Percentiles rank a stretch among this genome's conserved stretches.
Evolutionary conservation across 2,113 vertebrate species (phyloP).

Genomic region (Eulemur macaco): DNA sequence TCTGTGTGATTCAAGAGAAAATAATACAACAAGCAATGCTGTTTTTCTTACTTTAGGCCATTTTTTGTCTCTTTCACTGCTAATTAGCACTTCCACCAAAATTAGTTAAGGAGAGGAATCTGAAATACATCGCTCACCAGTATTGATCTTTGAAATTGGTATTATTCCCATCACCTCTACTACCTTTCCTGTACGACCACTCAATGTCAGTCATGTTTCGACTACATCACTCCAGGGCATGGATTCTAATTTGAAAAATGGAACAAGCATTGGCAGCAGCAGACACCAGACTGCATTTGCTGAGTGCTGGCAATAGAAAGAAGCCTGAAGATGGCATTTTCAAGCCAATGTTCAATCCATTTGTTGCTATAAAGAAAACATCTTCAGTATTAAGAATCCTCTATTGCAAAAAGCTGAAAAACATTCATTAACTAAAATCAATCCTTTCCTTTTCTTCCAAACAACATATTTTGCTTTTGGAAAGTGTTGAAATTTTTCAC

Average conservation of each 20-base stretch:
- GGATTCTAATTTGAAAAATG: conserved; percentile 44
- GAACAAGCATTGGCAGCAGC: background rate
- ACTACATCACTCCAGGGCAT: background rate
- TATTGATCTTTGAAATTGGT: conserved; percentile 28
- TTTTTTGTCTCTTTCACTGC: background rate
- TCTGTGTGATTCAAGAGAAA: background rate
- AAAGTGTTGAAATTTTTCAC: background rate
- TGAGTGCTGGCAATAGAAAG: background rate
- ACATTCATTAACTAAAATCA: conserved; percentile 65
- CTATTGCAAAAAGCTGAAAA: conserved; percentile 28
- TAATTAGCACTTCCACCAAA: conserved; percentile 33
- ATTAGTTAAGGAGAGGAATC: conserved; percentile 6
- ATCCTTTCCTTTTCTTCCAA: conserved; percentile 51
- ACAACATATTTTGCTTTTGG: conserved; percentile 12
- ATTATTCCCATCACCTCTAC: background rate
- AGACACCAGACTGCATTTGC: background rate
- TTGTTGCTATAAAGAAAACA: conserved; percentile 49
- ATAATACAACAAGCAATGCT: background rate
- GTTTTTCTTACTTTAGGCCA: background rate
- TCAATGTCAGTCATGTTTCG: background rate
- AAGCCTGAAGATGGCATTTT: conserved; percentile 36
- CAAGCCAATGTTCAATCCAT: background rate
- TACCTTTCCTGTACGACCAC: background rate
- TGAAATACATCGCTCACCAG: background rate
- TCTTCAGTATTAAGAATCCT: background rate